Percentiles rank a stretch among this genome's conserved stretches.
These are phyloP conservation scores for Cirrhinus molitorella DNA, from an alignment of 2,797 vertebrate species.

Conservation along the genomic window DNA sequence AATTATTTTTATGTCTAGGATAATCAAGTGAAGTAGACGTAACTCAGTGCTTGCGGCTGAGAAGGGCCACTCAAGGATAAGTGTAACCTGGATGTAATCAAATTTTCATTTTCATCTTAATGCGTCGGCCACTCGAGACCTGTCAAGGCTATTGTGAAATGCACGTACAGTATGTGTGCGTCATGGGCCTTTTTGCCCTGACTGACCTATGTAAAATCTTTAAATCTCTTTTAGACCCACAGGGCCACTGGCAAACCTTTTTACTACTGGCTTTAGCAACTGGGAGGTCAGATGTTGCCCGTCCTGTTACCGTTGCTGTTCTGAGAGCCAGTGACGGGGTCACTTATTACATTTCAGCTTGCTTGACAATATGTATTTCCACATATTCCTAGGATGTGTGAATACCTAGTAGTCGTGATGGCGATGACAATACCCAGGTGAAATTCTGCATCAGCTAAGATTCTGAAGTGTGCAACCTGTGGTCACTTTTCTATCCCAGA, in stretches of 20 bases:
- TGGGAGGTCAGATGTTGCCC: slow-evolving; percentile 31
- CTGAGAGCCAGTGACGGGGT: slow-evolving; percentile 2
- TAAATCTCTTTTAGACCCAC: slow-evolving; percentile 15
- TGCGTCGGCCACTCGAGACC: background rate
- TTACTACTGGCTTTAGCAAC: slow-evolving; percentile 14
- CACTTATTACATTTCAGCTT: slow-evolving; percentile 9
- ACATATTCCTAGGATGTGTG: background rate
- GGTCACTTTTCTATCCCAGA: background rate
- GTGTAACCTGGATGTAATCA: slow-evolving; percentile 39
- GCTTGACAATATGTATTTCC: slow-evolving; percentile 5
- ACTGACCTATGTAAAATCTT: slow-evolving; percentile 20
- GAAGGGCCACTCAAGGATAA: slow-evolving; percentile 22
- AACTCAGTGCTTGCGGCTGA: background rate
- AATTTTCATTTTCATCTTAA: slow-evolving; percentile 30
- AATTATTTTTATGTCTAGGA: slow-evolving; percentile 31
- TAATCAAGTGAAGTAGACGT: slow-evolving; percentile 34
- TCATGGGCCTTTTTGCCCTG: slow-evolving; percentile 27
- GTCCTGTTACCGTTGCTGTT: slow-evolving; percentile 27
- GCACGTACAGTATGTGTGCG: background rate
- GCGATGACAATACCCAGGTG: background rate
- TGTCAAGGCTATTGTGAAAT: slow-evolving; percentile 14
- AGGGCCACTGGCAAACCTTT: slow-evolving; percentile 20
- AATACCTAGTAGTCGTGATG: background rate
- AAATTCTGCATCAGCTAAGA: background rate
- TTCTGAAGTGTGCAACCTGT: too few species aligned